Conservation (phyloP, 53 echinoderm and acorn worm species). For the Astropecten irregularis region DNA sequence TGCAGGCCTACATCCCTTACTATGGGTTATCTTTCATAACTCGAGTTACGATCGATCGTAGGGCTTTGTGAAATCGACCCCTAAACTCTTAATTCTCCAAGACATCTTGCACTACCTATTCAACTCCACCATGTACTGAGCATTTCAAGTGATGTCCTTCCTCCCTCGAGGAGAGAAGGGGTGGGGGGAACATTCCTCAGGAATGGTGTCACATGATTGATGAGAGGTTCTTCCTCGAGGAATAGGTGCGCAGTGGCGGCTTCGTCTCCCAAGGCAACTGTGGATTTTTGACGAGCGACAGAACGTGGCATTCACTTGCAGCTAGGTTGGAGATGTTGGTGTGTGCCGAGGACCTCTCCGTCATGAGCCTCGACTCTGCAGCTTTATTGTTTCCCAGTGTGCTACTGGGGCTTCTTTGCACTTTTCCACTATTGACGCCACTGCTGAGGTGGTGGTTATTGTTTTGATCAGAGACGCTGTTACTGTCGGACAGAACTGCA, state of each 20-base stretch:
- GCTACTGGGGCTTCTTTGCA: neutral
- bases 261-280: conserved; percentile 30
- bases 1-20: no score
- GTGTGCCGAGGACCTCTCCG: neutral
- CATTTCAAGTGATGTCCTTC: no score
- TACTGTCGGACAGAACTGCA: neutral
- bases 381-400: neutral
- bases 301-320: neutral
- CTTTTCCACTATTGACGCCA: neutral
- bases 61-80: no score
- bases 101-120: no score
- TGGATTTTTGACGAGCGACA: neutral
- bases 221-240: neutral
- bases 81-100: no score
- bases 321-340: neutral
- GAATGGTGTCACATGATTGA: no score
- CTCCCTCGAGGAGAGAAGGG: no score
- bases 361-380: neutral
- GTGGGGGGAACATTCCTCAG: no score
- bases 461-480: conserved; percentile 7
- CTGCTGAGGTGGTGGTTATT: conserved; percentile 7
- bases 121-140: no score
- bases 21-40: no score
- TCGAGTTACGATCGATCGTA: no score
- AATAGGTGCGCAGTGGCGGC: conserved; percentile 27